Evolutionary conservation across 2,888 invertebrate genomes (phyloP), one percentile per base, ranked within the genome.

Genomic region (Napeogenes sylphis): DNA sequence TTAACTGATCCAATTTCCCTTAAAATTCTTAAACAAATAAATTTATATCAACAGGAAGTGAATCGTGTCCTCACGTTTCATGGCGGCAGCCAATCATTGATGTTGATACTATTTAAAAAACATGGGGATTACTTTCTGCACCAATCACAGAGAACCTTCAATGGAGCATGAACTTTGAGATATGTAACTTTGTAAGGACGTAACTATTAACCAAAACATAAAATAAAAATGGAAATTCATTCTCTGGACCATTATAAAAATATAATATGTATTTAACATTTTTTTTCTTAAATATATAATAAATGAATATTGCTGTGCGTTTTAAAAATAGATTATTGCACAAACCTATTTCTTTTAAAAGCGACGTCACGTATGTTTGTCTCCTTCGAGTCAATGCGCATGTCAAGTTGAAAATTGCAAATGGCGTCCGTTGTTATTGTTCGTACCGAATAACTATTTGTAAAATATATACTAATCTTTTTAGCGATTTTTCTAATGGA

Each of bases 361-460:
- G 84, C 76, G 82, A 82, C 72, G 72, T 82, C 82, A 79, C 77
- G 75, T 82, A 80, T 84, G 83, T 86, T 87, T 87, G 84, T 88
- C 87, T 85, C 81, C 81, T 80, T 68, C 84, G 83, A 88, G 86
- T 80, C 85, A 90, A 84, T 91, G 94, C 94, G 94, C 94, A 94
- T 93, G 93, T 93, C 93, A 93, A 91, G 92, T 93, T 93, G 93
- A 92, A 94, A 94, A 97, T 96, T 96, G 96, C 96, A 97, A 97
- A 98, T 98, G 97, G 97, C 97, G 97, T 95, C 96, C 94, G 96
- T 97, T 98, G 97, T 97, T 97, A 97, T 97, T 97, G 97, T 97
- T 97, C 95, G 95, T 95, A 95, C 95, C 94, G 95, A 95, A 92
- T 92, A 92, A 92, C 92, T 92, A 93, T 93, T 93, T 93, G 91